Percentiles rank a stretch among this genome's conserved stretches.
Evolutionary conservation across 1,140 invertebrate species (phyloP).

Genomic region (Zaprionus davidi): DNA sequence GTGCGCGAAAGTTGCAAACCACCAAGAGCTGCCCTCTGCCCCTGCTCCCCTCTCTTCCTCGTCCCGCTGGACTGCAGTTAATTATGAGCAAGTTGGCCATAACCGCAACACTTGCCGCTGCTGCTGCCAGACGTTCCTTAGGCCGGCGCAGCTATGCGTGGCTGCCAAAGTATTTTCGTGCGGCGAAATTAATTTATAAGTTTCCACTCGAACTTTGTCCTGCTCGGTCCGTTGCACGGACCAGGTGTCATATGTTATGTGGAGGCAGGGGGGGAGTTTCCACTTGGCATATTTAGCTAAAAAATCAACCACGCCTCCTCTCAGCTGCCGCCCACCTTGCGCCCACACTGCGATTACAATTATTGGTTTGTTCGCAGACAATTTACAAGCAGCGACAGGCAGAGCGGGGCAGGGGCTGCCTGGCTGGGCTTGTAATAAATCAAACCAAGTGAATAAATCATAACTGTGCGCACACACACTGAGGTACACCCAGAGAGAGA

Average conservation of each 20-base stretch:
- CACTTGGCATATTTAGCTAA: background rate
- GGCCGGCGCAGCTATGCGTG: slow-evolving; percentile 61
- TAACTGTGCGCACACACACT: slow-evolving; percentile 59
- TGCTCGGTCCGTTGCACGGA: background rate
- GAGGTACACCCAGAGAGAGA: too few relatives aligned
- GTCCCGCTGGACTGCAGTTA: slow-evolving; percentile 71
- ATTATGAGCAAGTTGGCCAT: slow-evolving; percentile 69
- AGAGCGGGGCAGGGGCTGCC: background rate
- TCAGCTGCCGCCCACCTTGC: too few relatives aligned
- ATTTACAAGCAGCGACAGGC: background rate
- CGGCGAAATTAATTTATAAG: slow-evolving; percentile 79
- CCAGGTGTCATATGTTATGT: background rate
- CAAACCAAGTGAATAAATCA: slow-evolving; percentile 82
- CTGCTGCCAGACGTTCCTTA: slow-evolving; percentile 45
- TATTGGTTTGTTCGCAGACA: slow-evolving; percentile 23
- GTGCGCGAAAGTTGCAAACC: slow-evolving; percentile 19
- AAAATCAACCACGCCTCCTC: background rate
- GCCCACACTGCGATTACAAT: slow-evolving; percentile 62
- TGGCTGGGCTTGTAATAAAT: slow-evolving; percentile 67
- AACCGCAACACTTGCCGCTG: slow-evolving; percentile 46
- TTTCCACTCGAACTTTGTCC: slow-evolving; percentile 43
- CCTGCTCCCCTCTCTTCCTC: background rate
- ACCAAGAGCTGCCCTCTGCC: background rate
- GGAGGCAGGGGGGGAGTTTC: background rate
- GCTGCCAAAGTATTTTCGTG: slow-evolving; percentile 64